These are phyloP conservation scores for Macropus fuliginosus DNA, from an alignment of 2,797 vertebrate genomes.

Conservation along the genomic window DNA sequence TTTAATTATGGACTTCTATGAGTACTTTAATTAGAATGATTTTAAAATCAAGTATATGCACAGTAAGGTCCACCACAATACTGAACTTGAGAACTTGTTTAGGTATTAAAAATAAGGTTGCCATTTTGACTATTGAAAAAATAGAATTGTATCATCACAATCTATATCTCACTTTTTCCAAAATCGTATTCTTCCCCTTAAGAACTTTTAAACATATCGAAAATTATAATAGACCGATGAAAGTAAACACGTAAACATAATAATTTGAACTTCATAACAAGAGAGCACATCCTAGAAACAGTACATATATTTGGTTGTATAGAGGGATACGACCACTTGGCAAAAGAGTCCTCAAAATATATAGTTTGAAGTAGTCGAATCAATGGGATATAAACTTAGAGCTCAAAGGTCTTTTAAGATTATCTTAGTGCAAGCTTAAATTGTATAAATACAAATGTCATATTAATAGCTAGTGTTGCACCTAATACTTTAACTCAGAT, in stretches of 20 bases:
- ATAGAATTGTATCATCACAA: neutral
- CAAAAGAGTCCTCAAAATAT: neutral
- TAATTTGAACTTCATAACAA: neutral
- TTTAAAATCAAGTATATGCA: neutral
- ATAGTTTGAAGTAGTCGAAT: neutral
- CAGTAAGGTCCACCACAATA: neutral
- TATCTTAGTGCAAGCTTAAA: neutral
- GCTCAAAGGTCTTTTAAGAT: neutral
- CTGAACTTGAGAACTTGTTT: neutral
- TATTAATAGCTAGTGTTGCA: neutral
- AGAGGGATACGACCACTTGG: neutral
- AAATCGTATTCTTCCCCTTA: neutral
- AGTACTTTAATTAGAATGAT: neutral
- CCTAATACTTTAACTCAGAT: neutral
- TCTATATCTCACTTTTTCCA: neutral
- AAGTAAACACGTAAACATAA: neutral
- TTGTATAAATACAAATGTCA: neutral
- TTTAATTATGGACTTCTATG: neutral
- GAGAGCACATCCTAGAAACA: neutral
- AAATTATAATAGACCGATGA: neutral
- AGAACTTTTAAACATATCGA: neutral
- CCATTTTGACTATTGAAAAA: neutral
- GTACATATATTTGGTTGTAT: neutral
- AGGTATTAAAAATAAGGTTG: neutral
- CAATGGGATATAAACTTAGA: neutral